These are phyloP conservation scores for Chaetodon trifascialis DNA, from an alignment of 2,113 vertebrate species.

Conservation along the genomic window DNA sequence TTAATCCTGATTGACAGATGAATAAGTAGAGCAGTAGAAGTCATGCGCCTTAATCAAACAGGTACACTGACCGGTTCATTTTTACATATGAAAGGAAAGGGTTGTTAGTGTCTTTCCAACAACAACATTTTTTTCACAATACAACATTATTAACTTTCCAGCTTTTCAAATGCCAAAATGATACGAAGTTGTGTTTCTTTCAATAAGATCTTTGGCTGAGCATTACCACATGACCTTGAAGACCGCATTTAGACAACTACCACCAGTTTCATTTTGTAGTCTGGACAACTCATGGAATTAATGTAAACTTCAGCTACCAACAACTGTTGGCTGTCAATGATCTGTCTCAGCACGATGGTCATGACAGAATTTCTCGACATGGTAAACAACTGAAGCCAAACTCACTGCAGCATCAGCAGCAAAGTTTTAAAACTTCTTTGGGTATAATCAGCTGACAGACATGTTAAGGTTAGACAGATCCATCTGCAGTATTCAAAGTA, in stretches of 20 bases:
- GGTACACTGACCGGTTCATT: no score
- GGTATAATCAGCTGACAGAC: background rate
- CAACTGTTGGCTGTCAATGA: background rate
- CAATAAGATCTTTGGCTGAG: no score
- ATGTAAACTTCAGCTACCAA: background rate
- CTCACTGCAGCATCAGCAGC: background rate
- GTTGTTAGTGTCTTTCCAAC: no score
- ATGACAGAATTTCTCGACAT: slow-evolving; percentile 4
- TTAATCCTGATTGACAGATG: no score
- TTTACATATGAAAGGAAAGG: no score
- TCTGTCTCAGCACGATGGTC: background rate
- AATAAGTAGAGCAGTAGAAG: no score
- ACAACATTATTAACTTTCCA: no score
- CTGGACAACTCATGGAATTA: background rate
- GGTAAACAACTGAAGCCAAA: slow-evolving; percentile 17
- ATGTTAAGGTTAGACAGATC: background rate
- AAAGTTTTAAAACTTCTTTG: background rate
- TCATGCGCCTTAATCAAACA: no score
- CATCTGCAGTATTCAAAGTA: background rate
- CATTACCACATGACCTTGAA: no score
- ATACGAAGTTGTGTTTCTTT: no score
- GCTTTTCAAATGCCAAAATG: no score
- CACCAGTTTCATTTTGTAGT: background rate
- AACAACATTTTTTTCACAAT: no score
- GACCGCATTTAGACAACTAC: background rate